Conservation (phyloP, 2,888 invertebrate genomes). For the Thysanoteuthis rhombus region DNA sequence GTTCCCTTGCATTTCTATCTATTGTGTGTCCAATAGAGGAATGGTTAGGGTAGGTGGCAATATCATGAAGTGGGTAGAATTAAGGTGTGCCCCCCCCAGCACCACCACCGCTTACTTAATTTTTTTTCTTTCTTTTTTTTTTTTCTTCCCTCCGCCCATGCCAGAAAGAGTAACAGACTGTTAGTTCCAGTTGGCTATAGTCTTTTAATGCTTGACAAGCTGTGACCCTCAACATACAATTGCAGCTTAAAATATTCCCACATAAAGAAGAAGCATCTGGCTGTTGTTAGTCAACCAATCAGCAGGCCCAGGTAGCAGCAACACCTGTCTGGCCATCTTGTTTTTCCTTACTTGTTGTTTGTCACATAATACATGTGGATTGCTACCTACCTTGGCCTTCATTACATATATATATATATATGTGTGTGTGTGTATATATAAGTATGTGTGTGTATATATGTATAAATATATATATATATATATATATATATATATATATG, state of each 20-base stretch:
- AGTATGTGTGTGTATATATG: too few relatives aligned
- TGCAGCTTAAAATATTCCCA: background rate
- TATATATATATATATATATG: too few relatives aligned
- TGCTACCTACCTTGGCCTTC: background rate
- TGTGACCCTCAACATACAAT: background rate
- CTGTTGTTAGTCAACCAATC: background rate
- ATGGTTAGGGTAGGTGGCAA: background rate
- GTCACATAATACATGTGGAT: background rate
- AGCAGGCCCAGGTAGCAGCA: background rate
- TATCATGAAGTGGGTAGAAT: background rate
- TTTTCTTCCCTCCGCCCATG: background rate
- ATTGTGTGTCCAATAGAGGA: background rate
- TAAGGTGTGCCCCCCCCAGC: background rate
- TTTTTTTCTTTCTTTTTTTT: background rate
- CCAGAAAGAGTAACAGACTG: background rate
- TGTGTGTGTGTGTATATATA: too few relatives aligned
- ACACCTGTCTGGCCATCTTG: background rate
- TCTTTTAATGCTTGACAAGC: conserved; percentile 12
- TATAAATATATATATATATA: too few relatives aligned
- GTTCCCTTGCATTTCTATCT: background rate
- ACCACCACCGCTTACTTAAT: background rate
- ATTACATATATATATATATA: background rate
- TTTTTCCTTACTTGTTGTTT: background rate
- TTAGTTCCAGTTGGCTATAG: background rate
- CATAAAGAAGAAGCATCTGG: background rate